Evolutionary conservation across 2,113 vertebrate species (phyloP).

Genomic region (Antechinus flavipes): DNA sequence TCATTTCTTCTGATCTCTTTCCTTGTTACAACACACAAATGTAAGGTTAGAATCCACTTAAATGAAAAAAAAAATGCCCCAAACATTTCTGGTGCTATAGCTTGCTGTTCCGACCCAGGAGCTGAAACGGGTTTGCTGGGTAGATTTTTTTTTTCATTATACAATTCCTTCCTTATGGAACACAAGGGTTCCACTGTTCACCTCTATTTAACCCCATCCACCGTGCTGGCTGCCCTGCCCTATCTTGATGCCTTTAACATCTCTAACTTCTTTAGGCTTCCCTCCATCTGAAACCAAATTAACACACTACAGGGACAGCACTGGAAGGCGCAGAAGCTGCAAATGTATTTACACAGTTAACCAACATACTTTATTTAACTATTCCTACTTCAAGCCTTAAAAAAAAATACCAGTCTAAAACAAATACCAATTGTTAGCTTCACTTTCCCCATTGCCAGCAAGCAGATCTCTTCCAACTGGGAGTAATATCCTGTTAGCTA

Average conservation of each 20-base stretch:
- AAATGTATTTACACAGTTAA: constrained; percentile 79
- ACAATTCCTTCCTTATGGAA: constrained; percentile 62
- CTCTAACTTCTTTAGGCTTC: constrained; percentile 53
- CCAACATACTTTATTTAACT: constrained; percentile 77
- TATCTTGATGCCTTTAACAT: constrained; percentile 33
- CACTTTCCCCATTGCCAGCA: constrained; percentile 66
- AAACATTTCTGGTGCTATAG: constrained; percentile 66
- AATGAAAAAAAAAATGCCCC: constrained; percentile 78
- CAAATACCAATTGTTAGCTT: constrained; percentile 72
- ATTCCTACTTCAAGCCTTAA: constrained; percentile 66
- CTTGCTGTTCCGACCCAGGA: constrained; percentile 67
- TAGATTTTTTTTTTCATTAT: constrained; percentile 66
- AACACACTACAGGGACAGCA: constrained; percentile 70
- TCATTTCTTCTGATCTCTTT: constrained; percentile 71
- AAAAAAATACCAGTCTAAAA: constrained; percentile 66
- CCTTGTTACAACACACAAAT: constrained; percentile 70
- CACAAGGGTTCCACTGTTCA: constrained; percentile 53
- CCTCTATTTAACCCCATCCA: constrained; percentile 70
- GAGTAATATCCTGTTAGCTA: constrained; percentile 72
- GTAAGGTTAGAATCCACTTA: constrained; percentile 73
- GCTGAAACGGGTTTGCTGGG: constrained; percentile 77
- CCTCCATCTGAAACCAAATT: constrained; percentile 79
- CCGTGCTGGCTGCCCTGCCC: constrained; percentile 65
- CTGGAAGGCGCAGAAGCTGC: constrained; percentile 74
- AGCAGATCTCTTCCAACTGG: constrained; percentile 73